Base-by-base conservation (phyloP, 2,888 invertebrate species). In the Liposcelis brunnea region DNA sequence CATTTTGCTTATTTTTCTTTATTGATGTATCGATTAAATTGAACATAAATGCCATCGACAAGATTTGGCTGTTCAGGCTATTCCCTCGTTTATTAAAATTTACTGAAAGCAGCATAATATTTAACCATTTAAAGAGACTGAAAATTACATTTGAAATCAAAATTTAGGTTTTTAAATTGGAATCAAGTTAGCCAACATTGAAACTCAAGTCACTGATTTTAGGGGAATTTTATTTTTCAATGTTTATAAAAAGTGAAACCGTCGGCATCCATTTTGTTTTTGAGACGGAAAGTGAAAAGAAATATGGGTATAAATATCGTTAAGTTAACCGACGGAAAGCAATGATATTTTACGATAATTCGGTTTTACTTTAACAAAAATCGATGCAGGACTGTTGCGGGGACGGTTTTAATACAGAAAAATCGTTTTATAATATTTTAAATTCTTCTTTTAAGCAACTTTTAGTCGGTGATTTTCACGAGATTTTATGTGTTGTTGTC, bases 241-340 rank as follows among this genome's bases (percentile, higher is more conserved):
- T 15, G 15, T 40, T 14, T 40, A 11, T 40, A 16, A 21, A 40
- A 40, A 40, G 40, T 21, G 40, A 40, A 40, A 40, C 40, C 40
- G 19, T 26, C 26, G 26, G 26, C 26, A 26, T 26, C 40, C 40
- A 40, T 40, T 21, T 40, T 40, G 40, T 40, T 40, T 40, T 40
- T 21, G 7, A 40, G 16, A 40, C 40, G 19, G 40, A 40, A 40
- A 40, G 40, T 40, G 40, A 40, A 40, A 40, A 40, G 40, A 18
- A 26, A 35, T 16, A 40, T 14, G 16, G 40, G 21, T 19, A 35
- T 16, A 16, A 19, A 12, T 40, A 16, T 40, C 40, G 19, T 12
- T 16, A 40, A 21, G 12, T 40, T 16, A 15, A 40, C 7, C 12
- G 16, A 15, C 15, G 21, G 15, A 19, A 19, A 19, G 16, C 16